Evolutionary conservation across 2,888 invertebrate genomes (phyloP), one percentile per base, ranked within the genome.

Genomic region (Epsilonema sp.): DNA sequence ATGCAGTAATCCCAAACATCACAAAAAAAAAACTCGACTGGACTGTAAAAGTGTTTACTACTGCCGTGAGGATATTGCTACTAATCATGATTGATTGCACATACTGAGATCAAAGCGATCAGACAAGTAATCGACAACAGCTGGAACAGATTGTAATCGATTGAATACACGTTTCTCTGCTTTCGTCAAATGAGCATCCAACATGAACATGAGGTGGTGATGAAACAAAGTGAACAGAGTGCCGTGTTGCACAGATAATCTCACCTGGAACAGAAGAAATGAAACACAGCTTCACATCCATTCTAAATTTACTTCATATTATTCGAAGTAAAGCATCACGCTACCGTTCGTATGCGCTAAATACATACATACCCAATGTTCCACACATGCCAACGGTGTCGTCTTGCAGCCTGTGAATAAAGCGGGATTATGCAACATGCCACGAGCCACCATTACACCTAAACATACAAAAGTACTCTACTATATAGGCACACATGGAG

Each of bases 141-240:
- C 73, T 45, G 75, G 68, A 59, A 77, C 78, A 49, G 72, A 76
- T 54, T 75, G 75, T 21, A 86, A 70, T 54, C 75, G 74, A 67
- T 89, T 89, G 61, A 92, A 87, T 43, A 77, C 67, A 54, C 76
- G 71, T 58, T 82, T 77, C 58, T 82, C 76, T 44, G 74, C 67
- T 58, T 78, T 79, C 0, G 76, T 73, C 55, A 90, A 71, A 37
- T 80, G 64, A 66, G 79, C 80, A 59, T 87, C 85, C 59, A 86
- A 73, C 94, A 94, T 94, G 65, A 86, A 89, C 44, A 86, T 83
- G 52, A 94, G 74, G 69, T 94, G 94, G 65, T 92, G 89, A 69
- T 94, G 94, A 61, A 92, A 86, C 61, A 78, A 78, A 55, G 81
- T 78, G 66, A 82, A 90, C 44, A 77, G 75, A 47, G 81, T 76